Evolutionary conservation across 2,113 vertebrate genomes (phyloP), one percentile per base, ranked within the genome.

Genomic region (Chitala chitala): DNA sequence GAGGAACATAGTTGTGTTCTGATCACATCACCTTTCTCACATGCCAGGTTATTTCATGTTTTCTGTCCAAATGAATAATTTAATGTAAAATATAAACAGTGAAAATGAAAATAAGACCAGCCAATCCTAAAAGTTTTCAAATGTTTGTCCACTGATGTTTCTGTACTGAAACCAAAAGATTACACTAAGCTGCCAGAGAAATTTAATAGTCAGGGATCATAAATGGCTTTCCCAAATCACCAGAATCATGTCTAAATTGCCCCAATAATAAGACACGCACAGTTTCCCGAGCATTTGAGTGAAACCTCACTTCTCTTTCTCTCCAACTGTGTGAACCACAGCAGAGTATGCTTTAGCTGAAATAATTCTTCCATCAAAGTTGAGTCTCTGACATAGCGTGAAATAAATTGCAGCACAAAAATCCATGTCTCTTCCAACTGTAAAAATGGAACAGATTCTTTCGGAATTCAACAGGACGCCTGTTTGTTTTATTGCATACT

Each of bases 121-220:
- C 29, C 42, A 24, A 68, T 1, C 10, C 64, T 24, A 13, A 61
- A 36, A 61, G 29, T 68, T 36, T 48, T 26, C 3, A 17, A 10
- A 15, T 48, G 8, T 48, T 68, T 68, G 15, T 68, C 26, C 4
- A 13, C 29, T 29, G 64, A 26, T 13, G 42, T 68, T 24, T 26
- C 24, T 68, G 40, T 44, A 22, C n/a, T 24, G n/a, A 1, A 13
- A 6, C n/a, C 46, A 29, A 68, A 29, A 68, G 24, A 48, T 68
- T 48, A 48, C 22, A 42, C 42, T 46, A 10, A 68, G 26, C 24
- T 15, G 24, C 15, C 24, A 4, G 5, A 68, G 40, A 12, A 68
- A 68, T 68, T 68, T 68, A 68, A 68, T 68, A n/a, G 64, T 46
- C 24, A n/a, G 9, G n/a, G 9, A 42, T 68, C 42, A 68, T 68